A percentile compares a stretch with the other conserved stretches of the same genome.
Conservation (phyloP, 2,113 vertebrate species). For the Caracal caracal region DNA sequence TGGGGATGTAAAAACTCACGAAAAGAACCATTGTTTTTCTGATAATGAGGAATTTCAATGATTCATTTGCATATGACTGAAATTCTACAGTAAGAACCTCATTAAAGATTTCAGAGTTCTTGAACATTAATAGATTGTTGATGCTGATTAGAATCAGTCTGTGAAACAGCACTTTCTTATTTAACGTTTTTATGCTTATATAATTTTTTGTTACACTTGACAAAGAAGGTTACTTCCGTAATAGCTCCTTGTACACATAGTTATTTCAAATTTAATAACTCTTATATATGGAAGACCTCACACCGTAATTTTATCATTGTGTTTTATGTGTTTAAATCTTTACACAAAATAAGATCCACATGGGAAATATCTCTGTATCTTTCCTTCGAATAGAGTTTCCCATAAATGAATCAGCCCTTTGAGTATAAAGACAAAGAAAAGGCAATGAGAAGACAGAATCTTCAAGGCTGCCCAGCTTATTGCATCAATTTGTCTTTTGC, state of each 20-base stretch:
- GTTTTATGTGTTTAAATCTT: conserved; percentile 69
- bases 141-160: conserved; percentile 78
- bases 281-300: conserved; percentile 69
- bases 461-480: background rate
- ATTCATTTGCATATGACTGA: conserved; percentile 82
- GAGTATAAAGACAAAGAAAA: conserved; percentile 60
- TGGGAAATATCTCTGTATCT: conserved; percentile 55
- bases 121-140: conserved; percentile 79
- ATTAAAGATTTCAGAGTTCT: conserved; percentile 82
- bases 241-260: conserved; percentile 77
- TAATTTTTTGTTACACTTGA: conserved; percentile 67
- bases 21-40: conserved; percentile 71
- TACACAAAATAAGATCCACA: conserved; percentile 67
- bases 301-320: conserved; percentile 74
- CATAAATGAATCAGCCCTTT: conserved; percentile 56
- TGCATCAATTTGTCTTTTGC: conserved; percentile 10
- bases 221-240: conserved; percentile 78
- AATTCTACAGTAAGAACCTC: conserved; percentile 63
- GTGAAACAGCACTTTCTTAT: conserved; percentile 66
- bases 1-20: conserved; percentile 47
- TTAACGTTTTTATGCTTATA: conserved; percentile 32
- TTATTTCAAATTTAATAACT: conserved; percentile 79
- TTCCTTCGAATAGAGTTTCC: conserved; percentile 52
- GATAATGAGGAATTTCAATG: conserved; percentile 76
- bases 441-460: conserved; percentile 33